Evolutionary conservation across 2,797 vertebrate species (phyloP).

Genomic region (Coccyzus lansbergi): DNA sequence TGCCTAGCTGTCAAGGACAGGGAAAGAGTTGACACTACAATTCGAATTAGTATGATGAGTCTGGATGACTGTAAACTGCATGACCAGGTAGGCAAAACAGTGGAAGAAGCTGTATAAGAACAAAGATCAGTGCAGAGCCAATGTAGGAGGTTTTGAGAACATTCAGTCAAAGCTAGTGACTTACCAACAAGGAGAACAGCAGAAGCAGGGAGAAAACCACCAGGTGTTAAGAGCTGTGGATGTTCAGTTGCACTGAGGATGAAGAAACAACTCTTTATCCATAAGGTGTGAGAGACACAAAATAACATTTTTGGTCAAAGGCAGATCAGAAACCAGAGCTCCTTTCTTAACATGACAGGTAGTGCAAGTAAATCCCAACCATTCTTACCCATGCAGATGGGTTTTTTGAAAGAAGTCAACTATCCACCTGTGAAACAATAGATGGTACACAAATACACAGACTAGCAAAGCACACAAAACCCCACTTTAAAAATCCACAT

Average conservation of each 20-base stretch:
- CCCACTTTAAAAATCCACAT: background rate
- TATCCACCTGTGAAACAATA: background rate
- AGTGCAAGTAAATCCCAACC: background rate
- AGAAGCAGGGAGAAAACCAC: background rate
- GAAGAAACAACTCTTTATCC: background rate
- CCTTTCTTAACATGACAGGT: rapidly evolving
- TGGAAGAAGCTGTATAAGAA: background rate
- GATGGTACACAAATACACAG: background rate
- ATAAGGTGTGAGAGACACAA: background rate
- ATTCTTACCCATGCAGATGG: background rate
- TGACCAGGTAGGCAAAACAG: background rate
- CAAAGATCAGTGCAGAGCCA: background rate
- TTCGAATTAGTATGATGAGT: background rate
- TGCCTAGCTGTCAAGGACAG: background rate
- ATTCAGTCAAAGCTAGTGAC: background rate
- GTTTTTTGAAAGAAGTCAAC: background rate
- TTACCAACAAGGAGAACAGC: background rate
- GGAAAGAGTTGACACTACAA: background rate
- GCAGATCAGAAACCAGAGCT: background rate
- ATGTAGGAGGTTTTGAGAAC: background rate
- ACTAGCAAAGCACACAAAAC: background rate
- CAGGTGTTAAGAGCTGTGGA: background rate
- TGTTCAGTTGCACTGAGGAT: background rate
- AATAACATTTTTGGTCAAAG: background rate
- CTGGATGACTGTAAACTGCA: background rate